Percentiles rank a stretch among this genome's conserved stretches.
Conservation (phyloP, 2,888 invertebrate species). For the Caenorhabditis sp. region DNA sequence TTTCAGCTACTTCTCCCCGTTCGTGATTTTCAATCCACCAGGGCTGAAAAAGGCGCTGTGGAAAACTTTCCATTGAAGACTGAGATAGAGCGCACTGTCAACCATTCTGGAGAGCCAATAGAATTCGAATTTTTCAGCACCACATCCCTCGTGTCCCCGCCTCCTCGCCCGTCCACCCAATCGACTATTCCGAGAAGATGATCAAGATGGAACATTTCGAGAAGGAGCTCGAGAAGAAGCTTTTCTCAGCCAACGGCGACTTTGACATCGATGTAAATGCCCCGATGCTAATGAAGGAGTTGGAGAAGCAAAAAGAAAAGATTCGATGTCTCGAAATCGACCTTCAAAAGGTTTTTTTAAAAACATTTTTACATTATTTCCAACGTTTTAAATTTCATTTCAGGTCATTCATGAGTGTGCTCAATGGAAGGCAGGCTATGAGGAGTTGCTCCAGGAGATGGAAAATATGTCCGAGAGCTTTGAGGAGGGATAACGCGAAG, state of each 20-base stretch:
- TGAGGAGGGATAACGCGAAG: too few species aligned
- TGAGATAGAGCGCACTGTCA: too few species aligned
- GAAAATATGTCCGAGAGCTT: too few species aligned
- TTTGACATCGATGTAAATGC: background rate
- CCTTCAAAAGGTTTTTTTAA: background rate
- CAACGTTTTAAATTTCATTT: background rate
- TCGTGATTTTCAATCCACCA: too few species aligned
- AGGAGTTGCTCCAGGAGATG: background rate
- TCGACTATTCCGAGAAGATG: background rate
- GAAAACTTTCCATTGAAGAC: too few species aligned
- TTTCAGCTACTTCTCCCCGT: too few species aligned
- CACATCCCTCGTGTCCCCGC: background rate
- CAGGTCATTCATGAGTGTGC: background rate
- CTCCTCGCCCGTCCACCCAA: background rate
- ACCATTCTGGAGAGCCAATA: too few species aligned
- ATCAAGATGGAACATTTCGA: background rate
- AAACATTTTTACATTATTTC: background rate
- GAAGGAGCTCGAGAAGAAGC: background rate
- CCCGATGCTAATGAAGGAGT: background rate
- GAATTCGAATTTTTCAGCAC: too few species aligned
- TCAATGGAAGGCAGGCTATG: background rate
- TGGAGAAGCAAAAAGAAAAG: background rate
- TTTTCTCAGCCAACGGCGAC: background rate
- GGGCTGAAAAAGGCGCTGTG: too few species aligned
- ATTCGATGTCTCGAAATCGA: background rate